Percentiles rank a stretch among this genome's conserved stretches.
These are phyloP conservation scores for Tanaodytes sp. DNA, from an alignment of 2,888 invertebrate genomes.

Conservation along the genomic window DNA sequence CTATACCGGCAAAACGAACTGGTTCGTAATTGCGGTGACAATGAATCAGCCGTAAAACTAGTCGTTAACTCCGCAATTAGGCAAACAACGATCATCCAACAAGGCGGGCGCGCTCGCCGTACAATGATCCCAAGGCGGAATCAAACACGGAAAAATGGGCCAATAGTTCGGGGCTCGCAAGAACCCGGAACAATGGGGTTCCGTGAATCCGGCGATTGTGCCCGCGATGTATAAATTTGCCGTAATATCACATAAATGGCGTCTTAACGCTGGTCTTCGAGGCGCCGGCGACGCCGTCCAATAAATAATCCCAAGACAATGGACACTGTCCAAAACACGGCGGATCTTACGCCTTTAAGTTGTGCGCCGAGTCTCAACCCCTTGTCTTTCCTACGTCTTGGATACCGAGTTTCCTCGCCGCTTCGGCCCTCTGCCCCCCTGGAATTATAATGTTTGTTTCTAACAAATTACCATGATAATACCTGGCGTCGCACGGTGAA, in stretches of 20 bases:
- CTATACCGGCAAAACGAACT: background rate
- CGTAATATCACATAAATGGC: slow-evolving; percentile 60
- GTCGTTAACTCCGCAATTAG: slow-evolving; percentile 31
- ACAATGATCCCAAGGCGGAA: slow-evolving; percentile 5
- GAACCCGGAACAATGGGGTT: slow-evolving; percentile 44
- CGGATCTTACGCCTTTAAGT: slow-evolving; percentile 71
- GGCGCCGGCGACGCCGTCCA: slow-evolving; percentile 62
- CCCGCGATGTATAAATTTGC: slow-evolving; percentile 60
- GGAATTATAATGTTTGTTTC: slow-evolving; percentile 73
- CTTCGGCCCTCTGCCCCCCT: slow-evolving; percentile 38
- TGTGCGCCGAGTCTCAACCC: slow-evolving; percentile 67
- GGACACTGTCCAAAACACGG: slow-evolving; percentile 73
- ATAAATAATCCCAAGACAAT: slow-evolving; percentile 72
- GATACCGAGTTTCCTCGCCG: slow-evolving; percentile 37
- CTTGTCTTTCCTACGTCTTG: slow-evolving; percentile 59
- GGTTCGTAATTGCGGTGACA: slow-evolving; percentile 6
- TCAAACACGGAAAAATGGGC: slow-evolving; percentile 33
- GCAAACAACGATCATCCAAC: slow-evolving; percentile 21
- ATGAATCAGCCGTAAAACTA: slow-evolving; percentile 20
- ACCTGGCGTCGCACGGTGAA: slow-evolving; percentile 64
- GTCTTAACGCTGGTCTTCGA: slow-evolving; percentile 67
- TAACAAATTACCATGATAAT: slow-evolving; percentile 74
- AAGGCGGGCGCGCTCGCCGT: background rate
- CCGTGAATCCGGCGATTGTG: slow-evolving; percentile 48
- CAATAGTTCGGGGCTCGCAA: slow-evolving; percentile 37